These are phyloP conservation scores for Cataglyphis livida DNA, from an alignment of 2,888 invertebrate genomes.

Conservation along the genomic window DNA sequence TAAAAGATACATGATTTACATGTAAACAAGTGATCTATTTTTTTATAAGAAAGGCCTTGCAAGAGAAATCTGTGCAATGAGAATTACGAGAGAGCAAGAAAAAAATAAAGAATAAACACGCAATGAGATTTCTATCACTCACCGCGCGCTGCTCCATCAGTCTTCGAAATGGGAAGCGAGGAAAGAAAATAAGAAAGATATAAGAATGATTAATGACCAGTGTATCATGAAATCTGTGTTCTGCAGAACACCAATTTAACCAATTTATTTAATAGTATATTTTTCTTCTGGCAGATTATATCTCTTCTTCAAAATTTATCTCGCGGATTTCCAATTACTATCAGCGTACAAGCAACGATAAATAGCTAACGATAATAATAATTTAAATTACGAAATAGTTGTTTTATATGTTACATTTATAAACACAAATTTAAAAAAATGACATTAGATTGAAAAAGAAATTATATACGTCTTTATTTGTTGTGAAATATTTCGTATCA, in stretches of 20 bases:
- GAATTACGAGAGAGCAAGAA: constrained; percentile 14
- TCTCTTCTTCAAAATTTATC: background rate
- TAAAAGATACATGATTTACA: background rate
- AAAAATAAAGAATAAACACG: constrained; percentile 14
- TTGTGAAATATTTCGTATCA: background rate
- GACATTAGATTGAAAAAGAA: background rate
- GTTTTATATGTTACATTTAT: background rate
- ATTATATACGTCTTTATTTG: background rate
- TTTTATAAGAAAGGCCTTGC: background rate
- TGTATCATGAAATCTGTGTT: constrained; percentile 28
- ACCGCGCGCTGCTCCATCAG: background rate
- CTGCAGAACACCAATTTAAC: constrained; percentile 10
- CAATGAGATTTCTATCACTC: constrained; percentile 42
- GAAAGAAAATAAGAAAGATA: constrained; percentile 37
- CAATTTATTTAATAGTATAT: constrained; percentile 17
- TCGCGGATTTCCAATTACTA: background rate
- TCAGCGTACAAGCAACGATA: background rate
- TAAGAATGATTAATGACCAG: constrained; percentile 34
- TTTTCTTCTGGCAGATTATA: background rate
- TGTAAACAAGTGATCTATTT: background rate
- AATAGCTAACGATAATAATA: background rate
- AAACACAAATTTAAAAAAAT: background rate
- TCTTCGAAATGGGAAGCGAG: constrained; percentile 30
- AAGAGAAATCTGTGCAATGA: constrained; percentile 20
- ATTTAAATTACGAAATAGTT: background rate